Evolutionary conservation across 2,888 invertebrate genomes (phyloP).

Genomic region (Encarsia formosa): DNA sequence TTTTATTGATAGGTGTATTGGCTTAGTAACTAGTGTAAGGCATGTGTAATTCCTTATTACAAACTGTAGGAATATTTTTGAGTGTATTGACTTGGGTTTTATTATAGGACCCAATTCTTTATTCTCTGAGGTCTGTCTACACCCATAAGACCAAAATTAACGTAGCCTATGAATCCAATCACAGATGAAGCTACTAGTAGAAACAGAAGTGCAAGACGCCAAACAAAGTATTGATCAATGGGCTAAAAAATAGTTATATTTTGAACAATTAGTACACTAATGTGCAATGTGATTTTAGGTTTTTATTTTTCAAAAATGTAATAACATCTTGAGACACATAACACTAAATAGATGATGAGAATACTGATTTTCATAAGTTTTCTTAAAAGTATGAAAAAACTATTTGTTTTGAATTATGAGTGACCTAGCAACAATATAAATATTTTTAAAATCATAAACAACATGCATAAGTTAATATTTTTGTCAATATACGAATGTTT

Average conservation of each 20-base stretch:
- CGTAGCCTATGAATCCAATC: conserved; percentile 51
- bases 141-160: conserved; percentile 54
- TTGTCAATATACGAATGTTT: too few relatives aligned
- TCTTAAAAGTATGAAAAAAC: too few relatives aligned
- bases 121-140: conserved; percentile 52
- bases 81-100: conserved; percentile 6
- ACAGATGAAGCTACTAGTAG: conserved; percentile 52
- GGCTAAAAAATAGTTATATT: conserved; percentile 53
- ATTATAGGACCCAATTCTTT: conserved; percentile 48
- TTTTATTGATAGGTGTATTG: conserved; percentile 35
- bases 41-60: conserved; percentile 5
- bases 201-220: conserved; percentile 52
- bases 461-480: too few relatives aligned
- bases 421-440: too few relatives aligned
- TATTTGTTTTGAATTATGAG: too few relatives aligned
- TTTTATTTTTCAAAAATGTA: too few relatives aligned
- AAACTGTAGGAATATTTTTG: conserved; percentile 1
- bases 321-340: too few relatives aligned
- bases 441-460: too few relatives aligned
- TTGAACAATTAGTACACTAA: conserved; percentile 24
- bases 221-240: conserved; percentile 56
- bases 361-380: too few relatives aligned
- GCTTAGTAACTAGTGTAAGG: conserved; percentile 7
- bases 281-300: too few relatives aligned
- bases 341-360: too few relatives aligned